Conservation (phyloP, 2,113 vertebrate species). For the Periophthalmus modestus region DNA sequence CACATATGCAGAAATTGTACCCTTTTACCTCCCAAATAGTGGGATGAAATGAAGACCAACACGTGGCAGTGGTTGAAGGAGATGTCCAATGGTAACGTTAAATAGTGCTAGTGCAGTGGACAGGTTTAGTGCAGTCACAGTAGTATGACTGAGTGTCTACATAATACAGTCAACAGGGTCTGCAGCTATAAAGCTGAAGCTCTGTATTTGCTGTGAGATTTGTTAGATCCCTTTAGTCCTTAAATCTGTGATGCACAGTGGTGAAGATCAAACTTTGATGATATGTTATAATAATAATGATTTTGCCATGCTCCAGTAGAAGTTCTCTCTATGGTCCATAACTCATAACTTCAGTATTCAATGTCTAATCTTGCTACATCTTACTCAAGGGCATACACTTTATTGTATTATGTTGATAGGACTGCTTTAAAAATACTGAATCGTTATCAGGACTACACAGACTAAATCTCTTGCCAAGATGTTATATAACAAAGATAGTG, state of each 20-base stretch:
- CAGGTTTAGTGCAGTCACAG: slow-evolving; percentile 18
- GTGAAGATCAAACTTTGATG: slow-evolving; percentile 49
- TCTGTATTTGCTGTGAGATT: slow-evolving; percentile 21
- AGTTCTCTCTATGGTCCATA: slow-evolving; percentile 41
- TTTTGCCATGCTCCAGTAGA: slow-evolving; percentile 24
- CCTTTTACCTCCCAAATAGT: slow-evolving; percentile 55
- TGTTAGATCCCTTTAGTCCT: slow-evolving; percentile 24
- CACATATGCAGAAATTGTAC: slow-evolving; percentile 59
- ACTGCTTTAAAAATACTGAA: not conserved
- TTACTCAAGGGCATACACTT: not conserved
- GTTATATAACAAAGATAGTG: too few species aligned
- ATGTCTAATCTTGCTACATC: slow-evolving; percentile 16
- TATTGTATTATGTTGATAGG: not conserved
- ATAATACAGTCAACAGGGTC: slow-evolving; percentile 18
- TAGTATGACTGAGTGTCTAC: slow-evolving; percentile 35
- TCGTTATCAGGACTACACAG: not conserved
- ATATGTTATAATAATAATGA: slow-evolving; percentile 49
- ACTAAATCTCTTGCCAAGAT: not conserved
- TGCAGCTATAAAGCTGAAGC: slow-evolving; percentile 6
- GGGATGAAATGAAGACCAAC: slow-evolving; percentile 53
- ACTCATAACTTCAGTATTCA: slow-evolving; percentile 23
- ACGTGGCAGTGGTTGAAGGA: slow-evolving; percentile 61
- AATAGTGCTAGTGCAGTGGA: slow-evolving; percentile 28
- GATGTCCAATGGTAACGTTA: slow-evolving; percentile 39
- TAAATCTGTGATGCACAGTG: slow-evolving; percentile 42